Evolutionary conservation across 1,140 invertebrate genomes (phyloP), one percentile per base, ranked within the genome.

Genomic region (Trachymyrmex septentrionalis): DNA sequence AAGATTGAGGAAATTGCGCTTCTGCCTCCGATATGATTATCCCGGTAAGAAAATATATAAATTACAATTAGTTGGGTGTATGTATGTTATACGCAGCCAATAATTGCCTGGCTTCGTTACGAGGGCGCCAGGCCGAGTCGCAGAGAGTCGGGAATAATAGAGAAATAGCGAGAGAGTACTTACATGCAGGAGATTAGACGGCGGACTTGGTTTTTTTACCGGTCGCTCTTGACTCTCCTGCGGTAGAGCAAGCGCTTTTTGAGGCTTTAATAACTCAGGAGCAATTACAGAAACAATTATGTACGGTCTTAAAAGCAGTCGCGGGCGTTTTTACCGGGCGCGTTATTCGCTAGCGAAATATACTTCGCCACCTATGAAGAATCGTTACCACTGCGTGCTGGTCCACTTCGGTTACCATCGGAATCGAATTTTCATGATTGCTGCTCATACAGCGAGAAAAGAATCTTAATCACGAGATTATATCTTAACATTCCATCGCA

Each of bases 271-370:
- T 90, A 89, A 63, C 85, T 53, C 66, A 50, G 27, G 21, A 30
- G 77, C 77, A 86, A 77, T 88, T 85, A 84, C 72, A 73, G 86
- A 88, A 88, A 88, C 72, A 87, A 88, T 89, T 90, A 89, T 86
- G 88, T 84, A 82, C 64, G 84, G 84, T 86, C 84, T 89, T 89
- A 88, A 89, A 88, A 67, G 71, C 34, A 27, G 59, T 50, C 30
- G n/a, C 24, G 44, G 50, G 53, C 64, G 72, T 87, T 88, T 85
- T 67, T 78, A 66, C 71, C 66, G 72, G 50, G 38, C 57, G 38
- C 21, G 24, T 78, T 75, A 72, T 72, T 53, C 48, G 55, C 30
- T 34, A 53, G 64, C 34, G 86, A 84, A 57, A 34, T 21, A 16
- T n/a, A 10, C 64, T 63, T 34, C 24, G 21, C 73, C 63, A 44